Evolutionary conservation across 2,113 vertebrate genomes (phyloP).

Genomic region (Oreotrochilus melanogaster): DNA sequence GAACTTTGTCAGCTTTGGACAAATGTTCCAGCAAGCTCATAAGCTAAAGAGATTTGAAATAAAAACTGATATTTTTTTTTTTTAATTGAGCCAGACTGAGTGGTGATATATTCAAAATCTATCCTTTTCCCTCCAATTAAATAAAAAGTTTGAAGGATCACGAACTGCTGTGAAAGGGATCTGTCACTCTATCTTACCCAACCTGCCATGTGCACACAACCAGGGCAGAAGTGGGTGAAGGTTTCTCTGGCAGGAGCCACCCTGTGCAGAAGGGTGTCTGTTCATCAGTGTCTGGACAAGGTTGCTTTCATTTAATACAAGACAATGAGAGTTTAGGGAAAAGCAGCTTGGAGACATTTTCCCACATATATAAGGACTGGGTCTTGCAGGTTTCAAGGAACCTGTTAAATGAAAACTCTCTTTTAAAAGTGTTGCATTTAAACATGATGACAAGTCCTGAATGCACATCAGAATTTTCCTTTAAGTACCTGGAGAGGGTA

Average conservation of each 20-base stretch:
- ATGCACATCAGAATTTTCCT: not conserved
- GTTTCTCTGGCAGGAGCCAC: accelerated
- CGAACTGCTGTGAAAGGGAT: not conserved
- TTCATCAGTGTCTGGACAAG: not conserved
- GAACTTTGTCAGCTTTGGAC: not conserved
- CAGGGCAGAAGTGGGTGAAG: not conserved
- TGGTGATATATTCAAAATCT: not conserved
- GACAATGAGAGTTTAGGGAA: accelerated
- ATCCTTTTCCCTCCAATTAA: not conserved
- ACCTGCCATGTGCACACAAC: not conserved
- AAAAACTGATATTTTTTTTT: not conserved
- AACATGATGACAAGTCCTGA: not conserved
- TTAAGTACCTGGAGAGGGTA: not conserved
- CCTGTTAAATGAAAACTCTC: not conserved
- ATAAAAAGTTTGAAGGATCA: not conserved
- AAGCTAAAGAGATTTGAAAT: not conserved
- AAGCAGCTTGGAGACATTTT: not conserved
- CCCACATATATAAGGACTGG: not conserved
- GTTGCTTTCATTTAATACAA: not conserved
- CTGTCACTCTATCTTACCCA: not conserved
- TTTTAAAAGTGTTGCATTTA: not conserved
- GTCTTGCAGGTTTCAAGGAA: not conserved
- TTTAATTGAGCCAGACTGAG: not conserved
- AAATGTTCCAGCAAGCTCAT: not conserved
- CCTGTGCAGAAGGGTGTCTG: not conserved